These are phyloP conservation scores for Ormia ochracea DNA, from an alignment of 2,888 invertebrate species.

Conservation along the genomic window DNA sequence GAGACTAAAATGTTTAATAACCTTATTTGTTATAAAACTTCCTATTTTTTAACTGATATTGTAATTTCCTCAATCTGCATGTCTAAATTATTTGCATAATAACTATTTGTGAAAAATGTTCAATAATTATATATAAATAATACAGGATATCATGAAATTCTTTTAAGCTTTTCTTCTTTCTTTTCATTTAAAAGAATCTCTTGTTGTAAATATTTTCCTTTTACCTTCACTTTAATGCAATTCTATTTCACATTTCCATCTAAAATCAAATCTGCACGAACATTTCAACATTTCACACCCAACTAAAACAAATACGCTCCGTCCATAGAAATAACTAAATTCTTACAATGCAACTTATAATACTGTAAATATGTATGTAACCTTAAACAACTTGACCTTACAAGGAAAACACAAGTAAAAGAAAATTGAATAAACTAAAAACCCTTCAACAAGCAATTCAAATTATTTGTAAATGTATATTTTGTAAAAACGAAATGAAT, in stretches of 20 bases:
- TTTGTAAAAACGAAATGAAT: slow-evolving; percentile 6
- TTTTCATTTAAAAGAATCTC: neutral
- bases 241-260: neutral
- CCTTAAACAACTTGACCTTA: slow-evolving; percentile 58
- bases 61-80: no score
- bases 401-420: neutral
- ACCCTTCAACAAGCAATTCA: neutral
- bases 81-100: no score
- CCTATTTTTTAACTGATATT: no score
- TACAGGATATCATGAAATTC: no score
- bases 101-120: no score
- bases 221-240: neutral
- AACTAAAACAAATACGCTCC: neutral
- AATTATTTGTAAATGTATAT: neutral
- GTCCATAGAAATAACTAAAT: neutral
- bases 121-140: no score
- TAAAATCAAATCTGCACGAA: slow-evolving; percentile 13
- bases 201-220: neutral
- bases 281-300: neutral
- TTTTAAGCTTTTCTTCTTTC: no score
- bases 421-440: neutral
- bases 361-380: slow-evolving; percentile 57
- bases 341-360: slow-evolving; percentile 8
- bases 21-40: no score
- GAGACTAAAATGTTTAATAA: no score